Conservation (phyloP, 2,888 invertebrate genomes). For the Heteropelma amictum region DNA sequence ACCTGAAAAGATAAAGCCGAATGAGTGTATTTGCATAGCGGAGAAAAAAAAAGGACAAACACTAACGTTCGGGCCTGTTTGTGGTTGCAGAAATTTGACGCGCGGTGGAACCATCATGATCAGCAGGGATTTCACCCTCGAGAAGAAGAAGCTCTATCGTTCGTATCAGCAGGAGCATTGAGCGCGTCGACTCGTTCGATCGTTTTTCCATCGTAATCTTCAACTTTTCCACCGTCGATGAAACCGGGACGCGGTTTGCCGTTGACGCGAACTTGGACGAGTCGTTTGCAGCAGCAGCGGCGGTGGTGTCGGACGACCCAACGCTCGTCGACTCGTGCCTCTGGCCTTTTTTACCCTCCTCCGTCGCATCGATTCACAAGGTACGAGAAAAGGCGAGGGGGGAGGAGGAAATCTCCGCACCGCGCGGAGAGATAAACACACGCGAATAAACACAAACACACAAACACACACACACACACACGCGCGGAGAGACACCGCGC, state of each 20-base stretch:
- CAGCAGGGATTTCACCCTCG: constrained; percentile 92
- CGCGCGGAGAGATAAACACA: neutral
- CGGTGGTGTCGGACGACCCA: no score
- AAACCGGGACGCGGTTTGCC: neutral
- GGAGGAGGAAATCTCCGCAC: neutral
- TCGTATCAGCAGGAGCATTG: constrained; percentile 81
- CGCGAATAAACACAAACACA: neutral
- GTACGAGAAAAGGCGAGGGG: neutral
- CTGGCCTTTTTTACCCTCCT: no score
- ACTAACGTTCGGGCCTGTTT: neutral
- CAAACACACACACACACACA: neutral
- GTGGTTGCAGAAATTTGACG: constrained; percentile 86
- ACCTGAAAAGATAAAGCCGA: no score
- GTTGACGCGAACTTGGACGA: neutral
- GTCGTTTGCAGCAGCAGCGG: no score
- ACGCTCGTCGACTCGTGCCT: no score
- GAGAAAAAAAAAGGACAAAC: constrained; percentile 7
- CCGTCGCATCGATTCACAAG: no score
- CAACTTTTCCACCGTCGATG: no score
- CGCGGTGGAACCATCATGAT: constrained; percentile 93
- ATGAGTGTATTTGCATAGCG: neutral
- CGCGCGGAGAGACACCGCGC: constrained; percentile 5
- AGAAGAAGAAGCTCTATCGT: constrained; percentile 94
- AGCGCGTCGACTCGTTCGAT: constrained; percentile 29
- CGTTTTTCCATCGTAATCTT: neutral